phyloP scores from a whole-genome alignment of 2,888 invertebrate genomes.

The Orchestes rusci region DNA sequence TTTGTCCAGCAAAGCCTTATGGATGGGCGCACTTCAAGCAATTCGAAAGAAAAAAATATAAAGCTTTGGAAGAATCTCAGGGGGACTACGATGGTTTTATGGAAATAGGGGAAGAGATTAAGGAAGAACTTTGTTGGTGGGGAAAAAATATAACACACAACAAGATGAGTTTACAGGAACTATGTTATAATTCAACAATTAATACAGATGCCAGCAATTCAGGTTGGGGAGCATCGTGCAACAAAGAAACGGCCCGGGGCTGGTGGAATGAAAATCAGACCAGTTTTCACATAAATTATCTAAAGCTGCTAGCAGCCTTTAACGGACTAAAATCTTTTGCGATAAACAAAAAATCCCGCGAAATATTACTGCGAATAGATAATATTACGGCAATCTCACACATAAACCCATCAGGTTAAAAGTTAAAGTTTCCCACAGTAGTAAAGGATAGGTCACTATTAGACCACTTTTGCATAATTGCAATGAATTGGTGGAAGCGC shows the following conservation, averaged over 20 bases:
- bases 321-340: conserved; percentile 11
- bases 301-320: conserved; percentile 10
- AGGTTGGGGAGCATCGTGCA: not conserved
- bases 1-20: too few species aligned
- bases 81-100: too few species aligned
- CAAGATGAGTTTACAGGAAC: not conserved
- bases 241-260: not conserved
- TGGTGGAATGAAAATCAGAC: not conserved
- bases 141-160: not conserved
- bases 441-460: too few species aligned
- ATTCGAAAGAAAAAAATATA: too few species aligned
- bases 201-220: not conserved
- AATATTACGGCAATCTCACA: conserved; percentile 16
- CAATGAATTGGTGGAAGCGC: too few species aligned
- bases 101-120: too few species aligned
- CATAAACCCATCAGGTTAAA: conserved; percentile 12
- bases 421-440: conserved; percentile 9
- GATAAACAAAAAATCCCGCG: conserved; percentile 3
- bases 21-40: too few species aligned
- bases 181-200: too few species aligned
- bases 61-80: too few species aligned
- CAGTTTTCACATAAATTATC: conserved; percentile 5
- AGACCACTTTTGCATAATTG: too few species aligned
- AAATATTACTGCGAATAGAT: conserved; percentile 11
- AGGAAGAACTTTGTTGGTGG: not conserved